phyloP scores from a whole-genome alignment of 2,797 vertebrate species.

The Lemur catta region DNA sequence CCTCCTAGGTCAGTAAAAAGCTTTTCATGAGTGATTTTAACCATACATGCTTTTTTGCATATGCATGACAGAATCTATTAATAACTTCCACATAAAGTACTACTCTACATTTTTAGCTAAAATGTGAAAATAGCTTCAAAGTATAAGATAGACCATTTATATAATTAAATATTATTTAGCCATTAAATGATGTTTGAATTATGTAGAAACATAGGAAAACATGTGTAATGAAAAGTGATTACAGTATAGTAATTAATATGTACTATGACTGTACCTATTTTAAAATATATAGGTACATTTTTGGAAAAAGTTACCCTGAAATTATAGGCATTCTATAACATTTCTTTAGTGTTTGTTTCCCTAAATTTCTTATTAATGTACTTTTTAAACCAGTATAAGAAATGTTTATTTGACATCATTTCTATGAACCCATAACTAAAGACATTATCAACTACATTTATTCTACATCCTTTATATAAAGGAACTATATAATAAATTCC shows the following conservation, averaged over 20 bases:
- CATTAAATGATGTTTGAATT: constrained; percentile 28
- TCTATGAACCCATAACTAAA: not conserved
- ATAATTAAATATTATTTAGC: constrained; percentile 1
- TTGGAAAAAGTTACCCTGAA: not conserved
- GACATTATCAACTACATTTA: not conserved
- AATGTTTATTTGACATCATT: constrained; percentile 23
- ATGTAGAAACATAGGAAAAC: not conserved
- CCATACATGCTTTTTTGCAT: not conserved
- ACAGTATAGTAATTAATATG: not conserved
- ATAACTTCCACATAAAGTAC: not conserved
- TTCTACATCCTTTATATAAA: not conserved
- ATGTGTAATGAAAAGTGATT: not conserved
- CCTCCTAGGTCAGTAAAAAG: not conserved
- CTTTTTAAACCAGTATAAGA: constrained; percentile 25
- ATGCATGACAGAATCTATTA: not conserved
- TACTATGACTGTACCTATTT: not conserved
- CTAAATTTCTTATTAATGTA: constrained; percentile 8
- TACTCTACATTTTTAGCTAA: not conserved
- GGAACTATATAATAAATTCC: not conserved
- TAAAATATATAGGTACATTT: constrained; percentile 22
- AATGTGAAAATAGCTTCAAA: not conserved
- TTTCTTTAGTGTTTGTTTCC: not conserved
- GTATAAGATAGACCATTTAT: not conserved
- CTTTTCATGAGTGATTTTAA: not conserved
- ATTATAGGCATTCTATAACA: constrained; percentile 3